Base-by-base conservation (phyloP, 2,888 invertebrate species). In the Linhomoeus sp. region DNA sequence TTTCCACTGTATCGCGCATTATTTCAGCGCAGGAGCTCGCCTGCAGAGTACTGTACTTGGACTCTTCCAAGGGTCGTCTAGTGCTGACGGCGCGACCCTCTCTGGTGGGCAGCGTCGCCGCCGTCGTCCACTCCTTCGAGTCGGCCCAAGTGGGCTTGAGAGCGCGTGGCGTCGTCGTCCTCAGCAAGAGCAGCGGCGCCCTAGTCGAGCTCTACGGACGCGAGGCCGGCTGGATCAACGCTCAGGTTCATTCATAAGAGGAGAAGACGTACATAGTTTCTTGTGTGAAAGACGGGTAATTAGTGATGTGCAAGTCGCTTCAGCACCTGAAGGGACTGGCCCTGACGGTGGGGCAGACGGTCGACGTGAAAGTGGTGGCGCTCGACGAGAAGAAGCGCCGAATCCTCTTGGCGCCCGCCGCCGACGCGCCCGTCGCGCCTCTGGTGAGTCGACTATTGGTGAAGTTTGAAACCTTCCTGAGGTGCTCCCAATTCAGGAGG, bases 81-180 rank as follows among this genome's bases (percentile, higher is more conserved):
- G 23, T 43, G 19, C 17, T 43, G 43, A 43, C 58, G 1, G 52
- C 54, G 14, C 52, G 55, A 19, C 52, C 53, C 17, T 36, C 47
- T 15, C 46, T 58, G 29, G 42, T 42, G 12, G 26, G 26, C n/a
- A 17, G 15, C 22, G 17, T 17, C 9, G 5, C 26, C n/a, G 3
- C n/a, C 5, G 19, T 42, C 26, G 29, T 29, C 26, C 3, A 7
- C n/a, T 5, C 3, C n/a, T 25, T n/a, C 14, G 17, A 14, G n/a
- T 3, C 42, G 26, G 15, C 15, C 9, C 26, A 3, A 3, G n/a
- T 14, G 26, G 42, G 42, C 20, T 2, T 3, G 29, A 2, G 2
- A 2, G 22, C 45, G 33, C 9, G 12, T 19, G 45, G 37, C 17
- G n/a, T 45, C n/a, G 45, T 45, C 19, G 37, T 17, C 5, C 24